Evolutionary conservation across 1,140 invertebrate genomes (phyloP), one percentile per base, ranked within the genome.

Genomic region (Drosophila lacertosa): DNA sequence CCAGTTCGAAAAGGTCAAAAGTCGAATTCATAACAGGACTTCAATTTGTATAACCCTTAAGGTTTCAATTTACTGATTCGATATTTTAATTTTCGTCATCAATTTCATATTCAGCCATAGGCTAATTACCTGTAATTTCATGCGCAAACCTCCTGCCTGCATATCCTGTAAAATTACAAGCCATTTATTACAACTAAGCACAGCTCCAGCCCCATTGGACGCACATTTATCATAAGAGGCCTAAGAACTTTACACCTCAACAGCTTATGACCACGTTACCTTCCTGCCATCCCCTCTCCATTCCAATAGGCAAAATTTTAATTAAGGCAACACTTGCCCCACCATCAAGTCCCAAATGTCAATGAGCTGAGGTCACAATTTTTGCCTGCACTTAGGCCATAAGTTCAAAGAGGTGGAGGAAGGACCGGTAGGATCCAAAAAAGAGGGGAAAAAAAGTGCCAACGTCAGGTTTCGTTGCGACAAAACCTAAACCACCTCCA

Each of bases 361-460:
- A 86, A 88, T 88, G 81, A 64, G 82, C 33, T 86, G 73, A 74
- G 81, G 81, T 77, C 81, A 81, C 73, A 77, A 74, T 80, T 86
- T 84, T 68, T 72, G 66, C 66, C 32, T 51, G 75, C 54, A 69
- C 71, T 65, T 54, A 57, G 77, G 39, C 60, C 81, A 80, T 69
- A 86, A 81, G 63, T 67, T 62, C 16, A 29, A 22, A 13, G n/a
- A n/a, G 11, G 20, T 29, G 20, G 9, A 29, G n/a, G 35, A 9
- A 10, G 20, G 26, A 10, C n/a, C 18, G 22, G n/a, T n/a, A 11
- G 45, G 29, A 11, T 35, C 16, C 0, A 39, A 39, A 54, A 18
- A 20, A 33, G 13, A 4, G n/a, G n/a, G n/a, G n/a, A 10, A 40
- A 59, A 71, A 35, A 71, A 64, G 37, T 72, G 79, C 63, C 76